These are phyloP conservation scores for Actinemys pallida DNA, from an alignment of 2,113 vertebrate species.

Conservation along the genomic window DNA sequence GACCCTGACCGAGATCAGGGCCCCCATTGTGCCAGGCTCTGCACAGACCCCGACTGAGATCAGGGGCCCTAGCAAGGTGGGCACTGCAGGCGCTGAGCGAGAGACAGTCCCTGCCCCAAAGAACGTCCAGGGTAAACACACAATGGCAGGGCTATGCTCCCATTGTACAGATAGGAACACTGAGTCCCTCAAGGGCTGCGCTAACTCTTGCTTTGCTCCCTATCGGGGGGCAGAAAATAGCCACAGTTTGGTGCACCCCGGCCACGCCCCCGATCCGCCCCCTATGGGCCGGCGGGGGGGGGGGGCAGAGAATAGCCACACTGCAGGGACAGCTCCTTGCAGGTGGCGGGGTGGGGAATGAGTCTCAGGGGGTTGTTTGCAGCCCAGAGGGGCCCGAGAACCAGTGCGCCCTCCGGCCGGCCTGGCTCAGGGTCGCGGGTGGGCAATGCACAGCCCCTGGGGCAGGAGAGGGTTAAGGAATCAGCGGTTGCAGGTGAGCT, in stretches of 20 bases:
- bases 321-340: not conserved
- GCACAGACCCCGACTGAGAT: not conserved
- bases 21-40: no score
- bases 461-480: not conserved
- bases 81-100: not conserved
- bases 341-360: not conserved
- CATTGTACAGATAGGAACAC: not conserved
- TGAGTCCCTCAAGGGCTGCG: not conserved
- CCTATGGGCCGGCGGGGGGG: not conserved
- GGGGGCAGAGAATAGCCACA: not conserved
- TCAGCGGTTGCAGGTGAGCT: not conserved
- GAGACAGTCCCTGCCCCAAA: not conserved
- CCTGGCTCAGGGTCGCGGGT: not conserved
- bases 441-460: no score
- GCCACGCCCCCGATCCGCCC: not conserved
- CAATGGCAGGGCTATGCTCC: not conserved
- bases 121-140: not conserved
- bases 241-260: not conserved
- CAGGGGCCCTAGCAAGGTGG: no score
- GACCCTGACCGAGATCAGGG: no score
- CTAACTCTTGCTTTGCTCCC: not conserved
- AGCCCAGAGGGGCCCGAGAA: not conserved
- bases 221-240: not conserved
- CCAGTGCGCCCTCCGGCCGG: no score
- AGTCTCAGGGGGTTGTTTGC: not conserved